Evolutionary conservation across 2,888 invertebrate genomes (phyloP).

Genomic region (Acanthococcus lagerstroemiae): DNA sequence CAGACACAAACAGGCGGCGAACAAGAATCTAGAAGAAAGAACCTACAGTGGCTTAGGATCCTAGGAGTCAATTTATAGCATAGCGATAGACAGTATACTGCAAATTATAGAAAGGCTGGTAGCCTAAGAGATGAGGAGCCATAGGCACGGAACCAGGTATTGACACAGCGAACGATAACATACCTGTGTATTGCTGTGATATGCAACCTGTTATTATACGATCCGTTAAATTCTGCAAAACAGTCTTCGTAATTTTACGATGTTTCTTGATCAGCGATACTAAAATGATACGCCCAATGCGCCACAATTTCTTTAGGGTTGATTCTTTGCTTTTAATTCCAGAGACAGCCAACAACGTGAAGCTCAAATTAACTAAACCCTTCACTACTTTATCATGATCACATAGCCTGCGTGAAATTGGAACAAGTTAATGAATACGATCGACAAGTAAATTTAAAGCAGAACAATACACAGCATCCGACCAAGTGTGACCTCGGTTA

Average conservation of each 20-base stretch:
- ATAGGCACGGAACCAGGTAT: no score
- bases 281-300: constrained; percentile 49
- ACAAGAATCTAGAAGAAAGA: no score
- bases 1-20: no score
- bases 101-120: not conserved
- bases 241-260: constrained; percentile 44
- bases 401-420: constrained; percentile 40
- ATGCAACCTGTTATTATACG: constrained; percentile 49
- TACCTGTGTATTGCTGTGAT: constrained; percentile 51
- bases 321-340: constrained; percentile 40
- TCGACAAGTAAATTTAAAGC: not conserved
- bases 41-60: no score
- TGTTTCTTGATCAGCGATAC: constrained; percentile 51
- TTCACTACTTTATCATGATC: constrained; percentile 47
- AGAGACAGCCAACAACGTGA: constrained; percentile 40
- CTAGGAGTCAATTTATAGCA: no score
- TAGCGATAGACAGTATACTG: no score
- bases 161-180: no score
- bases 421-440: constrained; percentile 23
- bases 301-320: constrained; percentile 43
- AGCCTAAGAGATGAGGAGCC: not conserved
- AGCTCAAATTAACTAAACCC: constrained; percentile 47
- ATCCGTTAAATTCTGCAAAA: constrained; percentile 49
- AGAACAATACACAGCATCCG: not conserved
- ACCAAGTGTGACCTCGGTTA: not conserved